A percentile compares a stretch with the other conserved stretches of the same genome.
Evolutionary conservation across 2,797 vertebrate genomes (phyloP).

Genomic region (Poeciliopsis paucimaculata): DNA sequence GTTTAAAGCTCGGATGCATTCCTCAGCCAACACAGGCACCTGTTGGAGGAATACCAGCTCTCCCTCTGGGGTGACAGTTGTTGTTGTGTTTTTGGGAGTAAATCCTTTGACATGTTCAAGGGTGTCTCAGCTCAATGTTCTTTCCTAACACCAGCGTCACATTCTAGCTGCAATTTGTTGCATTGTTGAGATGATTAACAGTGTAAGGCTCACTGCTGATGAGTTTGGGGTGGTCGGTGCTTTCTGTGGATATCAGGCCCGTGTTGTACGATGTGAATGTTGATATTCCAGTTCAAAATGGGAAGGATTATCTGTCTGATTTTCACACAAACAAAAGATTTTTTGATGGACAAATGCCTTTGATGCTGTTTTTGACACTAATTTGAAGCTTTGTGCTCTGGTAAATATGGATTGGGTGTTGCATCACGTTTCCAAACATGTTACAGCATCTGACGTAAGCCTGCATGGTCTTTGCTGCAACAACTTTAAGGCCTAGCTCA

Average conservation of each 20-base stretch:
- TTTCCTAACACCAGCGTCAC: conserved; percentile 19
- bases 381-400: background rate
- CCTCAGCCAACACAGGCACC: conserved; percentile 65
- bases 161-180: conserved; percentile 15
- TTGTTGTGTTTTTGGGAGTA: conserved; percentile 11
- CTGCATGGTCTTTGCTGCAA: conserved; percentile 48
- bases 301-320: background rate
- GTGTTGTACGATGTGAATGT: conserved; percentile 25
- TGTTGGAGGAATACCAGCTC: conserved; percentile 75
- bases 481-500: conserved; percentile 7
- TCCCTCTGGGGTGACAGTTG: conserved; percentile 37
- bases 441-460: conserved; percentile 48
- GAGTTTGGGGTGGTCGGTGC: background rate
- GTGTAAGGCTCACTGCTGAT: conserved; percentile 9
- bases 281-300: background rate
- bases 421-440: conserved; percentile 37
- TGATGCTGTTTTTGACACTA: background rate
- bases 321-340: conserved; percentile 2
- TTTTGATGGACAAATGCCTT: background rate
- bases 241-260: background rate
- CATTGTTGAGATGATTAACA: conserved; percentile 48
- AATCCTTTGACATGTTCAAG: conserved; percentile 1
- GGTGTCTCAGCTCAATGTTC: background rate
- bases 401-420: conserved; percentile 27
- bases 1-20: conserved; percentile 53